Evolutionary conservation across 2,888 invertebrate genomes (phyloP), one percentile per base, ranked within the genome.

Genomic region (Trachelus stipa): DNA sequence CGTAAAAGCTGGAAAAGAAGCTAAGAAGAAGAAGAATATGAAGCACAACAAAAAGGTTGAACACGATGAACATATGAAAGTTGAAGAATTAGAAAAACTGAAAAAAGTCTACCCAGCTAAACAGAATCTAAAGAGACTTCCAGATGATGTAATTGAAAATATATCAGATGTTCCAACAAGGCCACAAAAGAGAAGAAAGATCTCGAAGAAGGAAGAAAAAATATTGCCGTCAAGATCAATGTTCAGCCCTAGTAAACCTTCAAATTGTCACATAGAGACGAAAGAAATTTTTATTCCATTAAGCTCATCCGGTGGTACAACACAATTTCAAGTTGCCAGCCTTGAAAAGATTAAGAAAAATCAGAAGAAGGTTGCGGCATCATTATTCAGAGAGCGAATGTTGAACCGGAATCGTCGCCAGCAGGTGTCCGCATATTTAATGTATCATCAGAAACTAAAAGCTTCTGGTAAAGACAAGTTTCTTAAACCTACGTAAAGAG

Each of bases 251-350:
- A 74, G 69, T 11, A 68, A 69, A 30, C 71, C 76, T 9, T 69
- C 79, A 2, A 40, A 11, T 1, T 80, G 79, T 37, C 56, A 68
- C 30, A 34, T 81, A 11, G 73, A 80, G 2, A 77, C 83, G 1
- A 81, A 83, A 6, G 73, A 79, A 0, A 83, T 79, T 11, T 84
- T 77, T n/a, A 77, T 84, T 34, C 68, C 83, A 1, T 79, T 85
- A 0, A 90, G 88, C 78, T 79, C 80, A 4, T 77, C 76, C 15
- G 90, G 89, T 73, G 84, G 88, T 69, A 90, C 89, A 4, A 89
- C 90, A 1, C 75, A 87, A 34, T 91, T 91, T 73, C 76, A 79
- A 11, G 85, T 90, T 2, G 81, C 86, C 0, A 84, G 86, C 73
- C 68, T 91, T n/a, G 34, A 80, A 9, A 89, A 87, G 75, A 71